Evolutionary conservation across 1,140 invertebrate species (phyloP).

Genomic region (Caerostris extrusa): DNA sequence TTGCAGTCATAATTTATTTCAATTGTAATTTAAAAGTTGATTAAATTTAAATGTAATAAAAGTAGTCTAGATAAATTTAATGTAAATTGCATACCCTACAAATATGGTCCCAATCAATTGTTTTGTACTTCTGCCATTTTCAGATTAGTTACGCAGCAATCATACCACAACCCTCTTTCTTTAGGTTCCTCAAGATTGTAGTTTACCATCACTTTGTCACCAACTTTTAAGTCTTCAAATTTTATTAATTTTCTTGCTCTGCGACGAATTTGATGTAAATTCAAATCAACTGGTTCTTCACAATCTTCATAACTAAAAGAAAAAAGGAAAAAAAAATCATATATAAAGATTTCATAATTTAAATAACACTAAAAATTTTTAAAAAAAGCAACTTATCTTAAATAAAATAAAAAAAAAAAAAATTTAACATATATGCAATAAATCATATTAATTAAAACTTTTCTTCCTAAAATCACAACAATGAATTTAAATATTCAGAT

Average conservation of each 20-base stretch:
- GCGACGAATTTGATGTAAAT: conserved; percentile 84
- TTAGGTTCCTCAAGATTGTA: conserved; percentile 88
- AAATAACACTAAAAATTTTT: too few relatives aligned
- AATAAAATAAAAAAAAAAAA: too few relatives aligned
- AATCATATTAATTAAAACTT: too few relatives aligned
- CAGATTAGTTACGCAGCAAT: conserved; percentile 83
- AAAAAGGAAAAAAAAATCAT: background rate
- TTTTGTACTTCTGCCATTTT: conserved; percentile 80
- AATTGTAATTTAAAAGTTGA: too few relatives aligned
- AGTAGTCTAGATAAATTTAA: too few relatives aligned
- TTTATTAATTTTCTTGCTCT: conserved; percentile 84
- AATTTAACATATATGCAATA: too few relatives aligned
- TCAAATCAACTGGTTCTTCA: conserved; percentile 82
- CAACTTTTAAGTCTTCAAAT: conserved; percentile 84
- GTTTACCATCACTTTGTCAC: conserved; percentile 88
- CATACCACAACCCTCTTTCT: conserved; percentile 89
- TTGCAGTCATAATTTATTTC: too few relatives aligned
- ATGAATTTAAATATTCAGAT: too few relatives aligned
- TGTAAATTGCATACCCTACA: conserved; percentile 80
- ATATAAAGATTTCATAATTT: too few relatives aligned
- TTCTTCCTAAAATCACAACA: too few relatives aligned
- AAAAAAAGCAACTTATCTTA: too few relatives aligned
- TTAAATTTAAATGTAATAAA: too few relatives aligned
- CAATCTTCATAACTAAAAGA: conserved; percentile 81
- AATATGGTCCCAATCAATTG: conserved; percentile 81